Percentiles rank a stretch among this genome's conserved stretches.
These are phyloP conservation scores for Enteromius unitaeniatus DNA, from an alignment of 2,797 vertebrate genomes.

Conservation along the genomic window DNA sequence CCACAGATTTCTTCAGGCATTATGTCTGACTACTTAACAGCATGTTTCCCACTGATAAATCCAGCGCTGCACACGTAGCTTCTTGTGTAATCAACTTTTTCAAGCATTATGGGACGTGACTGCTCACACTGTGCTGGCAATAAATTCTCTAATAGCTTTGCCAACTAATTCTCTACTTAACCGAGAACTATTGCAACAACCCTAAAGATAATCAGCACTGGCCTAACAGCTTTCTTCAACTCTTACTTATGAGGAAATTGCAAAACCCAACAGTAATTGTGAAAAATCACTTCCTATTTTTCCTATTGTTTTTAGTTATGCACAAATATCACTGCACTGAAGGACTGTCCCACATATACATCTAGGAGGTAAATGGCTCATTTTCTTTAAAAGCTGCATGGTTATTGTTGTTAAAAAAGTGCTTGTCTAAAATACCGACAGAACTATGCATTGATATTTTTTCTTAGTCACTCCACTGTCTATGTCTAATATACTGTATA, in stretches of 20 bases:
- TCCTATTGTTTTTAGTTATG: neutral
- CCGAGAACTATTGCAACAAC: neutral
- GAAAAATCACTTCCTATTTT: neutral
- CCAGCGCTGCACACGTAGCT: slow-evolving; percentile 8
- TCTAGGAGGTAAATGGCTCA: neutral
- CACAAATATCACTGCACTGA: neutral
- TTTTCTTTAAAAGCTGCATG: neutral
- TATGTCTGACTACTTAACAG: slow-evolving; percentile 15
- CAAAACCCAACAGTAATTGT: neutral
- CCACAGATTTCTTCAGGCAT: slow-evolving; percentile 4
- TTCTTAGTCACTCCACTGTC: neutral
- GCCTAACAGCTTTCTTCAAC: slow-evolving; percentile 6
- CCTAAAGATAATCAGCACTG: neutral
- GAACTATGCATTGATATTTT: neutral
- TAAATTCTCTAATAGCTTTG: slow-evolving; percentile 23
- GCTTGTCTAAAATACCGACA: neutral
- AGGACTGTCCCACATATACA: neutral
- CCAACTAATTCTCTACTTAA: slow-evolving; percentile 19
- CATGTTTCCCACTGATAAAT: slow-evolving; percentile 30
- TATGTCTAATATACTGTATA: neutral
- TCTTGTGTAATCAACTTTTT: slow-evolving; percentile 36
- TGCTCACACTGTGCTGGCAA: slow-evolving; percentile 24
- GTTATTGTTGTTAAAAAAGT: neutral
- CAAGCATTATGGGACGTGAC: slow-evolving; percentile 3
- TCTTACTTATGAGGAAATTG: neutral